phyloP scores from a whole-genome alignment of 2,797 vertebrate genomes.

The Gallinago solitaria region DNA sequence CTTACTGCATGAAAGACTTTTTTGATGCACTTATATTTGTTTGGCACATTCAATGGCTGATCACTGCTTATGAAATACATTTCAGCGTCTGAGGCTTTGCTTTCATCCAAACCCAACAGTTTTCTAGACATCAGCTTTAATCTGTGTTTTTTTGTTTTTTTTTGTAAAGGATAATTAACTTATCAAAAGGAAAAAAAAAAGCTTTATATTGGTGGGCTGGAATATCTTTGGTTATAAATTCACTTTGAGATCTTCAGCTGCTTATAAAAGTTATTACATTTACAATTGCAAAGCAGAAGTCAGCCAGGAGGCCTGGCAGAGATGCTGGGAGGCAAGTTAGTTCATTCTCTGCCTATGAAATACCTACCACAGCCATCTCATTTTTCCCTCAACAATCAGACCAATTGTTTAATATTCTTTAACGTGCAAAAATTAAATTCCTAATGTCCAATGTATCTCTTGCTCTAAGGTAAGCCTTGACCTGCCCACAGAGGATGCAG shows the following conservation, averaged over 20 bases:
- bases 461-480: neutral
- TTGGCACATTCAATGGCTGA: neutral
- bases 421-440: neutral
- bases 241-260: neutral
- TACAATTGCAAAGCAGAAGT: neutral
- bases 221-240: neutral
- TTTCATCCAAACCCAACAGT: conserved; percentile 4
- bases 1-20: conserved; percentile 25
- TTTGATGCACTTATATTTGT: neutral
- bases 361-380: neutral
- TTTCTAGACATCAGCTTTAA: neutral
- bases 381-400: neutral
- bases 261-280: neutral
- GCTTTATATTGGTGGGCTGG: neutral
- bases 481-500: neutral
- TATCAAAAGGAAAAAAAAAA: neutral
- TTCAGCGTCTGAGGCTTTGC: neutral
- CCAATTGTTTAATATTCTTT: neutral
- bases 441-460: neutral
- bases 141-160: neutral
- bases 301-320: neutral
- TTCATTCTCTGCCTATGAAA: neutral
- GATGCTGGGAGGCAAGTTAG: neutral
- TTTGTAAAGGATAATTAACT: neutral
- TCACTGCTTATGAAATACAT: conserved; percentile 21